Evolutionary conservation across 1,140 invertebrate genomes (phyloP).

Genomic region (Diorhabda elongata): DNA sequence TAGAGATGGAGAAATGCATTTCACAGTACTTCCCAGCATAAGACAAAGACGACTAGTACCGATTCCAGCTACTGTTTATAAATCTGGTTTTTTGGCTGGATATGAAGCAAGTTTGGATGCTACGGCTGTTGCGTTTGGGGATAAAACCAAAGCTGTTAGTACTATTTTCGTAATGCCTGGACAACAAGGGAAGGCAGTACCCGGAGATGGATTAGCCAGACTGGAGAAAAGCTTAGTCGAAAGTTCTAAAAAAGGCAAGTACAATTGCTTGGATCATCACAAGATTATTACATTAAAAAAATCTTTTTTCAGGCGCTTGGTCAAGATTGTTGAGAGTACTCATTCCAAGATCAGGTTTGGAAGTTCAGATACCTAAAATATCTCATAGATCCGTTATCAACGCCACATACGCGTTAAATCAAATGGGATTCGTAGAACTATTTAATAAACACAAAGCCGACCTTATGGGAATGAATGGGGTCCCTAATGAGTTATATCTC

Average conservation of each 20-base stretch:
- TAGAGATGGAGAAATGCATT: constrained; percentile 78
- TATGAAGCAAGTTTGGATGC: constrained; percentile 78
- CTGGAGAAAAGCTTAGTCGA: constrained; percentile 66
- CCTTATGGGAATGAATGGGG: constrained; percentile 72
- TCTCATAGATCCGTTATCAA: constrained; percentile 77
- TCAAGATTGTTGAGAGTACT: constrained; percentile 66
- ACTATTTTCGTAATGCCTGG: constrained; percentile 73
- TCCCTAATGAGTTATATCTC: constrained; percentile 67
- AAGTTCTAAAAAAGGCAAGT: constrained; percentile 53
- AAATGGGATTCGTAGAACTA: constrained; percentile 75
- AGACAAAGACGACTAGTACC: constrained; percentile 73
- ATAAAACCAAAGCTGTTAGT: constrained; percentile 65
- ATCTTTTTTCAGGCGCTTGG: constrained; percentile 54
- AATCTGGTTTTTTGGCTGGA: constrained; percentile 69
- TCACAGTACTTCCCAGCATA: constrained; percentile 72
- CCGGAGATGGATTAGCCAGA: constrained; percentile 68
- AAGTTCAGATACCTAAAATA: constrained; percentile 77
- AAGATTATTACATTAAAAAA: too few relatives aligned
- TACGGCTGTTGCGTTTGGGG: constrained; percentile 70
- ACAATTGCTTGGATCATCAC: background rate
- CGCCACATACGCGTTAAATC: constrained; percentile 66
- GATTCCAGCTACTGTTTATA: constrained; percentile 75
- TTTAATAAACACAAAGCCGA: constrained; percentile 70
- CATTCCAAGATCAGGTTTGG: constrained; percentile 66
- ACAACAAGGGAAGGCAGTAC: constrained; percentile 55